Evolutionary conservation across 2,888 invertebrate genomes (phyloP), one percentile per base, ranked within the genome.

Genomic region (Ophonus ardosiacus): DNA sequence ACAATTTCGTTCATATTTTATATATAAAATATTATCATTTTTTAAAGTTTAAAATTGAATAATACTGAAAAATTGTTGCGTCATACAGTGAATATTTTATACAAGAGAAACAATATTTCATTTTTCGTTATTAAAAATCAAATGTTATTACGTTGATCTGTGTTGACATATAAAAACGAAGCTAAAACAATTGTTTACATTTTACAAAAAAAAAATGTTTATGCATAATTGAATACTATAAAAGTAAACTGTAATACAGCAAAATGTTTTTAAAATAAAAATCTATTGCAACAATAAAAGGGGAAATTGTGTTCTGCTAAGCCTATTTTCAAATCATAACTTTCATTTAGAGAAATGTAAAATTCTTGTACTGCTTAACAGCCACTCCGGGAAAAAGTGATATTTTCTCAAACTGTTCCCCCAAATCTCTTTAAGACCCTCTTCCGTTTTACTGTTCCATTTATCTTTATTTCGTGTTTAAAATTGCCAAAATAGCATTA

Each of bases 331-430:
- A 17, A 61, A 40, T 61, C 61, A 80, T 80, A 80, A 80, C 15
- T 80, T 61, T 80, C 59, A 61, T 80, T 80, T 61, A 61, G 38
- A 61, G 59, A 61, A 80, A 80, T 80, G 80, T 80, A 40, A 80
- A 80, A 80, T 80, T 80, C 80, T 59, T 80, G 80, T 80, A 80
- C 80, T 61, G 59, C 61, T 59, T 61, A 61, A 80, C 61, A 80
- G 40, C 40, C 61, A 40, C 80, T 80, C 38, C 38, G 40, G 80
- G 24, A 61, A 80, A 61, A 61, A 59, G 80, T 61, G 80, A 61
- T 61, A 80, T 80, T 80, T 78, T 78, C 57, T 61, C 61, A 18
- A 59, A 63, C 80, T 80, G 80, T 17, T 78, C 59, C 17, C 40
- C 59, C 61, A 80, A 80, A 80, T 80, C 80, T 80, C 43, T 80